These are phyloP conservation scores for Axea sp. DNA, from an alignment of 2,888 invertebrate genomes.

Conservation along the genomic window DNA sequence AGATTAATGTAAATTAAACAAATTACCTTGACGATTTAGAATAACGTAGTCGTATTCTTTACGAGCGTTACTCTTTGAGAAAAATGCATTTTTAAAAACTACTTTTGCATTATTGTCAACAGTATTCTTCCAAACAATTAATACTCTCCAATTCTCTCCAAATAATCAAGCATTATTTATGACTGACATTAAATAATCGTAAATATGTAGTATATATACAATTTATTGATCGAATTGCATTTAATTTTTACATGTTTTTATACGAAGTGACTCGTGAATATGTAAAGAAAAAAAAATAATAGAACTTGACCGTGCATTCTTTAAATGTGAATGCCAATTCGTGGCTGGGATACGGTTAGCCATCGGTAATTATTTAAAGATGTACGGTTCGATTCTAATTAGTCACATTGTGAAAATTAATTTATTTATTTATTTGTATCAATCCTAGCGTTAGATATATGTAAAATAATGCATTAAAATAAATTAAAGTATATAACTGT, in stretches of 20 bases:
- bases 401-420: conserved; percentile 47
- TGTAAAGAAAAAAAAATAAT: conserved; percentile 28
- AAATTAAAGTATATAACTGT: conserved; percentile 11
- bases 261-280: conserved; percentile 35
- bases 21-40: conserved; percentile 9
- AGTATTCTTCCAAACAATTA: conserved; percentile 47
- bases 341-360: conserved; percentile 13
- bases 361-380: conserved; percentile 52
- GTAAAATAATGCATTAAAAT: conserved; percentile 47
- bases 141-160: conserved; percentile 27
- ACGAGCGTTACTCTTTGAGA: conserved; percentile 2
- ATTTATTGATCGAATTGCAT: conserved; percentile 36
- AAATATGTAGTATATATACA: conserved; percentile 18
- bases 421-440: conserved; percentile 62
- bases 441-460: conserved; percentile 43
- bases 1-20: conserved; percentile 42
- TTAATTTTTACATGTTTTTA: conserved; percentile 56
- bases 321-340: conserved; percentile 36
- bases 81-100: conserved; percentile 29
- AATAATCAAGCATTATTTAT: conserved; percentile 32
- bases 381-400: conserved; percentile 62
- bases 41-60: conserved; percentile 9
- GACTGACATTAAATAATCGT: conserved; percentile 30
- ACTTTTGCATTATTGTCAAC: conserved; percentile 49
- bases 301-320: conserved; percentile 63